These are phyloP conservation scores for Micropoecilia bifurca DNA, from an alignment of 2,797 vertebrate genomes.

Conservation along the genomic window DNA sequence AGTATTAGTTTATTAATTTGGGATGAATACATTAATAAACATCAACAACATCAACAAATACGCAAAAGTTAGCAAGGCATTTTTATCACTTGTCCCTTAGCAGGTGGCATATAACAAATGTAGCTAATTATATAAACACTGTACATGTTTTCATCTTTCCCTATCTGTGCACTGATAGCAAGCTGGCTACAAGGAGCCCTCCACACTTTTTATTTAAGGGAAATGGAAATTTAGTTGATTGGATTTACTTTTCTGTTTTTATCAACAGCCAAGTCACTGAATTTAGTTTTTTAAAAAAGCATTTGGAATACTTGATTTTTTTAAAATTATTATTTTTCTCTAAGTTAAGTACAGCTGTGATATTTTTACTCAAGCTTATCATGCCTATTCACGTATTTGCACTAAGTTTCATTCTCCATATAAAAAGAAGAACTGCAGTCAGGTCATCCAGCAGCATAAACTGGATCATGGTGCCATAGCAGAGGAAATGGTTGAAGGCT, in stretches of 20 bases:
- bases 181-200: background rate
- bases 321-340: background rate
- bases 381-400: background rate
- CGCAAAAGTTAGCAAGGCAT: background rate
- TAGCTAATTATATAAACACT: background rate
- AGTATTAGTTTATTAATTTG: background rate
- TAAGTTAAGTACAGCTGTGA: background rate
- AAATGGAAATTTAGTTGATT: background rate
- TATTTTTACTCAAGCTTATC: background rate
- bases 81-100: background rate
- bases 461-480: background rate
- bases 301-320: background rate
- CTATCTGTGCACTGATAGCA: background rate
- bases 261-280: background rate
- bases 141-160: background rate
- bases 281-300: background rate
- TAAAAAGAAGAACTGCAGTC: constrained; percentile 12
- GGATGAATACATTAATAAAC: background rate
- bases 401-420: background rate
- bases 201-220: background rate
- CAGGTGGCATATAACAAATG: background rate
- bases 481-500: constrained; percentile 3
- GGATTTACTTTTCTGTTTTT: background rate
- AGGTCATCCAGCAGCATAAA: constrained; percentile 1
- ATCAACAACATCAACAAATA: background rate